These are phyloP conservation scores for Betta splendens DNA, from an alignment of 2,797 vertebrate species.

Conservation along the genomic window DNA sequence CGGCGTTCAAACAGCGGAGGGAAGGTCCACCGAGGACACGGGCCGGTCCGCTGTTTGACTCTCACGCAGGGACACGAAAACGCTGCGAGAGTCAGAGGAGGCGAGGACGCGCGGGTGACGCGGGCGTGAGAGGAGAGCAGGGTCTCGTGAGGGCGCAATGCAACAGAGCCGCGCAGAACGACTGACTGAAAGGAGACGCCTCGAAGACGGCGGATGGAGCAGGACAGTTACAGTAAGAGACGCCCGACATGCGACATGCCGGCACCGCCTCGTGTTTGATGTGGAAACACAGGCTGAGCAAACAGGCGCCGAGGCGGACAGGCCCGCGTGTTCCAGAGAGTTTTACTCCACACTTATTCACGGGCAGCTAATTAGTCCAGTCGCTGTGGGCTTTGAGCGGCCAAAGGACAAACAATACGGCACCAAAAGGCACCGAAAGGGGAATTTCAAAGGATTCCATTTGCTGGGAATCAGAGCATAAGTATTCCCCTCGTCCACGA, in stretches of 20 bases:
- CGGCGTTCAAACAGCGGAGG: slow-evolving; percentile 32
- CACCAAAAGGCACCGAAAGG: slow-evolving; percentile 24
- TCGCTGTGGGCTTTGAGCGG: background rate
- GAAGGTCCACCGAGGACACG: slow-evolving; percentile 19
- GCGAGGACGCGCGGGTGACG: too few relatives aligned
- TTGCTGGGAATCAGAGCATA: slow-evolving; percentile 40
- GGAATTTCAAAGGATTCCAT: slow-evolving; percentile 58
- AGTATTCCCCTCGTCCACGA: slow-evolving; percentile 63
- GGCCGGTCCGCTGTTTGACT: slow-evolving; percentile 4
- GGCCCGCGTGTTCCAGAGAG: background rate
- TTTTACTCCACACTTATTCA: too few relatives aligned
- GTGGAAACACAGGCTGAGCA: slow-evolving; percentile 16
- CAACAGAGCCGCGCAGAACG: slow-evolving; percentile 42
- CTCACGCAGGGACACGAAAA: background rate
- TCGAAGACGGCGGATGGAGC: slow-evolving; percentile 1
- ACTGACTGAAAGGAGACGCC: slow-evolving; percentile 2
- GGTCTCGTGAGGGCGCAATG: slow-evolving; percentile 56
- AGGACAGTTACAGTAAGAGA: too few relatives aligned
- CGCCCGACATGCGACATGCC: background rate
- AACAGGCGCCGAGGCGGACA: slow-evolving; percentile 14
- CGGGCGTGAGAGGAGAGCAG: too few relatives aligned
- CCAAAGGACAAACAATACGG: slow-evolving; percentile 12
- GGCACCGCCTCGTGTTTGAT: slow-evolving; percentile 17
- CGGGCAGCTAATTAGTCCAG: too few relatives aligned
- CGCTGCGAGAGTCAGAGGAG: background rate